These are phyloP conservation scores for Halictus rubicundus DNA, from an alignment of 1,140 invertebrate species.

Conservation along the genomic window DNA sequence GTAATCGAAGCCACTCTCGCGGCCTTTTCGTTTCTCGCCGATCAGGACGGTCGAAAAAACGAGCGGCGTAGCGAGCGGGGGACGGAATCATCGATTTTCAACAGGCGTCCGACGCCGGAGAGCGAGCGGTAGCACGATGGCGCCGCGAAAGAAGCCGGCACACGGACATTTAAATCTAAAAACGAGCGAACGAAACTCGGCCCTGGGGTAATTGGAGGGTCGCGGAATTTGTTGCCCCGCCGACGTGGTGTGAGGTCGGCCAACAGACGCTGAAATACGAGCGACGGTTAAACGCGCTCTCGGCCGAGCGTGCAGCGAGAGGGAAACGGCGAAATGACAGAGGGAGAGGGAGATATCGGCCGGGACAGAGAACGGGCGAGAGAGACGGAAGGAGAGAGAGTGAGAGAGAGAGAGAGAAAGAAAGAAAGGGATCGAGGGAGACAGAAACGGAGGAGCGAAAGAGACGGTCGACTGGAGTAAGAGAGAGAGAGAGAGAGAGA, in stretches of 20 bases:
- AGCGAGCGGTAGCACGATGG: slow-evolving; percentile 42
- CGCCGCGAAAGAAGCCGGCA: slow-evolving; percentile 57
- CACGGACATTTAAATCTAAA: slow-evolving; percentile 72
- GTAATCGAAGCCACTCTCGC: slow-evolving; percentile 49
- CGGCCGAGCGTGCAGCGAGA: slow-evolving; percentile 11
- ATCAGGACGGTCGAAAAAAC: slow-evolving; percentile 32
- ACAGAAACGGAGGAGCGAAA: neutral
- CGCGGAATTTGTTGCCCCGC: slow-evolving; percentile 70
- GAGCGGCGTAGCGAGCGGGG: neutral
- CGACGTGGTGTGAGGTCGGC: slow-evolving; percentile 59
- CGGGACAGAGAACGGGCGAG: slow-evolving; percentile 1
- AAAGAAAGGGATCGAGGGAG: slow-evolving; percentile 2
- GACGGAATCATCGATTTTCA: slow-evolving; percentile 62
- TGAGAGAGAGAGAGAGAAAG: neutral
- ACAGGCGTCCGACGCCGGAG: slow-evolving; percentile 44
- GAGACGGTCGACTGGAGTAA: neutral
- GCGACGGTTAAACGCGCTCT: slow-evolving; percentile 60
- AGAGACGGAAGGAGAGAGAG: neutral
- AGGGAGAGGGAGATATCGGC: slow-evolving; percentile 7
- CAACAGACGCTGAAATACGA: slow-evolving; percentile 69
- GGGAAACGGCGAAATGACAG: slow-evolving; percentile 33
- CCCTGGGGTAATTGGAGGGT: slow-evolving; percentile 74
- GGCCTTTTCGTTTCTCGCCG: slow-evolving; percentile 45
- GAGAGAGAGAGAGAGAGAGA: slow-evolving; percentile 27
- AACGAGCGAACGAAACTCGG: slow-evolving; percentile 68